Evolutionary conservation across 2,113 vertebrate genomes (phyloP).

Genomic region (Zosterops hypoxanthus): DNA sequence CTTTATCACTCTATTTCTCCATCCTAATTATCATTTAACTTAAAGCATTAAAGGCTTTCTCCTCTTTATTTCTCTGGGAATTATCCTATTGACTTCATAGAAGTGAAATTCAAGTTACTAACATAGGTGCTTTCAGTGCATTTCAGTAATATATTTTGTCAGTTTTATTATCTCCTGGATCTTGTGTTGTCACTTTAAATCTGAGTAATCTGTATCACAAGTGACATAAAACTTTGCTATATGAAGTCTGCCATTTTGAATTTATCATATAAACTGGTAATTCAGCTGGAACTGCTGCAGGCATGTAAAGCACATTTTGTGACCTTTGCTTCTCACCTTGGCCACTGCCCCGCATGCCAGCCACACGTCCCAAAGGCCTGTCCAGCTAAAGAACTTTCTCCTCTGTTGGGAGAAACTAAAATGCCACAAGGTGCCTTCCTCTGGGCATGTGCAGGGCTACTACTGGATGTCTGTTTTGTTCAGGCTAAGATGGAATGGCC

Average conservation of each 20-base stretch:
- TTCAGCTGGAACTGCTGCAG: constrained; percentile 8
- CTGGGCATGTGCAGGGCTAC: neutral
- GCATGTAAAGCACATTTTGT: neutral
- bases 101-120: neutral
- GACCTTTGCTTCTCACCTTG: constrained; percentile 3
- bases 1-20: neutral
- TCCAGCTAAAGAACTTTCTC: neutral
- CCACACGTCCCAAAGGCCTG: accelerated
- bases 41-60: neutral
- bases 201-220: neutral
- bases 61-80: neutral
- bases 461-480: neutral
- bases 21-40: neutral
- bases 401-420: neutral
- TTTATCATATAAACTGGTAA: neutral
- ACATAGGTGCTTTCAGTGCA: neutral
- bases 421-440: neutral
- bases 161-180: constrained; percentile 30
- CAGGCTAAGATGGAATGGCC: neutral
- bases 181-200: constrained; percentile 51
- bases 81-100: neutral
- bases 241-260: constrained; percentile 52
- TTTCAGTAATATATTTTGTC: constrained; percentile 21
- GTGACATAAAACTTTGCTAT: constrained; percentile 32
- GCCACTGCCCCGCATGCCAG: neutral